Conservation (phyloP, 1,140 invertebrate species). For the Nasonia vitripennis region DNA sequence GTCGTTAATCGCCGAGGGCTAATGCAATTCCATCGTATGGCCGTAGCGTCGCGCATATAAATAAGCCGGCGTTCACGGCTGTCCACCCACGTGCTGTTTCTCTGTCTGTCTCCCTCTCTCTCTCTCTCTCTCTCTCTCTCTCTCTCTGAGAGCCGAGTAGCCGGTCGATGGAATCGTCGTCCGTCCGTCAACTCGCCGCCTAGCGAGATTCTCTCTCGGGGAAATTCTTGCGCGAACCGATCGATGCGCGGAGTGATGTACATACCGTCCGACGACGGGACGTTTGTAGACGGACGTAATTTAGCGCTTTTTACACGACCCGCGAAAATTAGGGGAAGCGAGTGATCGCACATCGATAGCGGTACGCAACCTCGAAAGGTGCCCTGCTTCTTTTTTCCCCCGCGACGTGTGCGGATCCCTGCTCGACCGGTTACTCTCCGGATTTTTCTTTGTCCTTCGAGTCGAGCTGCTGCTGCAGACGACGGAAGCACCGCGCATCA, state of each 20-base stretch:
- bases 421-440: conserved; percentile 4
- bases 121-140: background rate
- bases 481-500: background rate
- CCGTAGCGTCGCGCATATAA: conserved; percentile 19
- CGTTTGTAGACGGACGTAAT: background rate
- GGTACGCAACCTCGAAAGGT: conserved; percentile 10
- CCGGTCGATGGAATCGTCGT: conserved; percentile 8
- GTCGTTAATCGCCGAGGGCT: conserved; percentile 26
- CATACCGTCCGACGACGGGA: background rate
- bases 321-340: conserved; percentile 8
- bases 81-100: conserved; percentile 28
- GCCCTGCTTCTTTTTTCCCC: background rate
- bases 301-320: background rate
- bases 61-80: background rate
- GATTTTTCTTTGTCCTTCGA: conserved; percentile 33
- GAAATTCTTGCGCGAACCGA: background rate
- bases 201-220: background rate
- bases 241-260: background rate
- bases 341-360: conserved; percentile 21
- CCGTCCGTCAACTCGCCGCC: background rate
- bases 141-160: background rate
- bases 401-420: background rate
- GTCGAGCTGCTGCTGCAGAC: background rate
- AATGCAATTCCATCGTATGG: conserved; percentile 19
- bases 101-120: background rate